These are phyloP conservation scores for Papilio elwesi DNA, from an alignment of 2,888 invertebrate genomes.

Conservation along the genomic window DNA sequence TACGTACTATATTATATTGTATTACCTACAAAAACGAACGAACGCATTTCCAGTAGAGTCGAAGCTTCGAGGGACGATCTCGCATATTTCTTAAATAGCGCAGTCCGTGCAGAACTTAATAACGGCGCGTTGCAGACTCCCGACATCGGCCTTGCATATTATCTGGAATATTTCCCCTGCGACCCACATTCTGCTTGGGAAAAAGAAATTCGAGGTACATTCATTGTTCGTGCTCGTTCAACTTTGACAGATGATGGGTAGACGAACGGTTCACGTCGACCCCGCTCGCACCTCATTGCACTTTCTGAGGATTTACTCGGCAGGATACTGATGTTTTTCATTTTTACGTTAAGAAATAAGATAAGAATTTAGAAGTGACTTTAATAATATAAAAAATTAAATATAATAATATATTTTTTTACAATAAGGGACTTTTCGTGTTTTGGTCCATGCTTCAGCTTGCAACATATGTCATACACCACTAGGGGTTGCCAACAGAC, in stretches of 20 bases:
- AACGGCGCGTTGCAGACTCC: conserved; percentile 49
- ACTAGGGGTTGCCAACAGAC: too few species aligned
- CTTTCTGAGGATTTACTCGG: conserved; percentile 15
- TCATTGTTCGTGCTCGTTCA: conserved; percentile 29
- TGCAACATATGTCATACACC: too few species aligned
- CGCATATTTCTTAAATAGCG: conserved; percentile 49
- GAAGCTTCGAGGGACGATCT: not conserved
- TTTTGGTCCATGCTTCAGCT: too few species aligned
- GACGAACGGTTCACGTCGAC: conserved; percentile 22
- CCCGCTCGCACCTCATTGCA: conserved; percentile 21
- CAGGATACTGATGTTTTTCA: not conserved
- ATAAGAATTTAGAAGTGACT: too few species aligned
- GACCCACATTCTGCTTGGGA: conserved; percentile 10
- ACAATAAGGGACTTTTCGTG: too few species aligned
- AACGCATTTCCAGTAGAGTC: conserved; percentile 15
- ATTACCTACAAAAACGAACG: conserved; percentile 25
- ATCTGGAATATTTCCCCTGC: conserved; percentile 48
- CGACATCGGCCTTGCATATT: conserved; percentile 49
- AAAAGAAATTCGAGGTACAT: conserved; percentile 23
- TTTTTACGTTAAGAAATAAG: too few species aligned
- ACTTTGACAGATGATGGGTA: conserved; percentile 37
- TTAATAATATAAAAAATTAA: too few species aligned
- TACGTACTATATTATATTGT: too few species aligned
- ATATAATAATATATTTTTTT: too few species aligned
- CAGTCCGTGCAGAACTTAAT: conserved; percentile 53